Percentiles rank a stretch among this genome's conserved stretches.
Evolutionary conservation across 2,888 invertebrate genomes (phyloP).

Genomic region (Pterostichus niger): DNA sequence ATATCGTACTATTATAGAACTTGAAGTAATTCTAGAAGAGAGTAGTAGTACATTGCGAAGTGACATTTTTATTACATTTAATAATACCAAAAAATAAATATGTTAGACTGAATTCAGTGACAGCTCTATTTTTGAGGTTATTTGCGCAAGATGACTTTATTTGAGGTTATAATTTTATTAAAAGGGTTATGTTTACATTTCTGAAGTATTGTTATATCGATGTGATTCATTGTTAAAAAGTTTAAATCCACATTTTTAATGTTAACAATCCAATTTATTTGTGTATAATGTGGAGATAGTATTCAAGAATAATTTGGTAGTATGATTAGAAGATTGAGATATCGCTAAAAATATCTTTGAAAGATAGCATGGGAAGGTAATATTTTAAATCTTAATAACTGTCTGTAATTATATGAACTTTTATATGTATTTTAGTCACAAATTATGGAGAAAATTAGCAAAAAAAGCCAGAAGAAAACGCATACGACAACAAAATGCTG

Average conservation of each 20-base stretch:
- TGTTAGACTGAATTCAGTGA: background rate
- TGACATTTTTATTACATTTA: conserved; percentile 25
- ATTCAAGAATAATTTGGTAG: background rate
- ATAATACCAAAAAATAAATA: conserved; percentile 3
- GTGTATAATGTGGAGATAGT: conserved; percentile 1
- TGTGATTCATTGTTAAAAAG: conserved; percentile 6
- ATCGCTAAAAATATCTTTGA: conserved; percentile 14
- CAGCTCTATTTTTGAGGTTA: conserved; percentile 23
- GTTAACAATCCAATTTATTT: background rate
- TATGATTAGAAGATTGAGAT: background rate
- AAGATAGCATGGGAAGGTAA: conserved; percentile 60
- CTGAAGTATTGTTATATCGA: background rate
- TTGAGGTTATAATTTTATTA: conserved; percentile 24
- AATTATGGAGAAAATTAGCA: conserved; percentile 85
- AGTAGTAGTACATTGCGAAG: conserved; percentile 5
- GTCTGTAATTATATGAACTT: background rate
- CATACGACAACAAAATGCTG: conserved; percentile 81
- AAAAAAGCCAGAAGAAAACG: conserved; percentile 87
- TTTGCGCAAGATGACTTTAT: background rate
- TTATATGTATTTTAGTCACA: conserved; percentile 78
- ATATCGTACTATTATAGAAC: background rate
- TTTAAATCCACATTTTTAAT: background rate
- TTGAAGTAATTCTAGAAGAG: conserved; percentile 28
- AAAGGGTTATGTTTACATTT: conserved; percentile 13
- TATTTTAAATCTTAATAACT: background rate